Base-by-base conservation (phyloP, 2,888 invertebrate genomes). In the Microctonus brassicae region DNA sequence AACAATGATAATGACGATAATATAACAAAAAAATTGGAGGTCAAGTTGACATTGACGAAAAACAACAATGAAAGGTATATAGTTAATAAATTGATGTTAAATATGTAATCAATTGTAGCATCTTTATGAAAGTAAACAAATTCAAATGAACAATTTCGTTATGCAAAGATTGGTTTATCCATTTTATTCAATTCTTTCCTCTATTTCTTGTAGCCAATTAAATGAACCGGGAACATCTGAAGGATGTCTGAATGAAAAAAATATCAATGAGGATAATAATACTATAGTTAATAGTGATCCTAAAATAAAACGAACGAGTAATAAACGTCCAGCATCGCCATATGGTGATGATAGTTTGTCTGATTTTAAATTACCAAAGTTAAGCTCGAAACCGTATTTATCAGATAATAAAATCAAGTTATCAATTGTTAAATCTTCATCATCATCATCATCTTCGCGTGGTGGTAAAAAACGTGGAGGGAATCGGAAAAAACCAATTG, bases 361-460 rank as follows among this genome's bases (percentile, higher is more conserved):
- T 34, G 85, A 87, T 76, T 87, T 87, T 66, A 83, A 82, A 78
- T 83, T 84, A 0, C 86, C 87, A 4, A 77, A 78, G 66, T 70
- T 53, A 42, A 61, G 73, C 47, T 29, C 39, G 10, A 17, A 13
- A 6, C 1, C 26, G 0, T 55, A 53, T 39, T 13, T 65, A 62
- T 69, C 55, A 29, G 52, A 61, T 6, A 42, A 7, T 22, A 70
- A 75, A 72, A 64, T 69, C 24, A 73, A 79, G 75, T 39, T 76
- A 39, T 62, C 77, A 4, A 57, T 17, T 34, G 62, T 76, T 2
- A 79, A 75, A 36, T 60, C 47, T 33, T 71, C 65, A 33, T 79
- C 75, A 70, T 64, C 75, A 70, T 64, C 60, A 55, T 55, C 75
- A 69, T 79, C 77, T 62, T 66, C n/a, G 57, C 39, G 58, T 52